Conservation (phyloP, 2,888 invertebrate species). For the Anoncus sp. region DNA sequence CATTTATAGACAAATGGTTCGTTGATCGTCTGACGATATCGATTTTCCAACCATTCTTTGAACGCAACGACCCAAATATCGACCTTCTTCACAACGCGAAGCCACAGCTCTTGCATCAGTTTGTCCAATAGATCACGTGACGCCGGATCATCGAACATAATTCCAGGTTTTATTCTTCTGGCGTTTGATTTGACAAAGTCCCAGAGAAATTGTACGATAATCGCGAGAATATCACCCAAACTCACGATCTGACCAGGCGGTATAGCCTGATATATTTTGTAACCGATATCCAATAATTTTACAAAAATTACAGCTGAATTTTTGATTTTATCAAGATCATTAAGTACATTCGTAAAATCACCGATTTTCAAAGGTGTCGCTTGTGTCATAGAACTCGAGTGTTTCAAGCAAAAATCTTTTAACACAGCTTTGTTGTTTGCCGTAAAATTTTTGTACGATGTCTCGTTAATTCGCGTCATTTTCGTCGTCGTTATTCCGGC, state of each 20-base stretch:
- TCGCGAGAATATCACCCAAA: constrained; percentile 40
- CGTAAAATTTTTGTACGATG: constrained; percentile 30
- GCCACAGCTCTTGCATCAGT: constrained; percentile 24
- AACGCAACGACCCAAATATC: constrained; percentile 53
- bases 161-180: background rate
- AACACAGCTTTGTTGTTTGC: constrained; percentile 26
- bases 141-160: constrained; percentile 24
- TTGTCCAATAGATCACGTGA: constrained; percentile 9
- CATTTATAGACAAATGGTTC: background rate
- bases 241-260: constrained; percentile 5
- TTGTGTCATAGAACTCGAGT: constrained; percentile 34
- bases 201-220: constrained; percentile 57
- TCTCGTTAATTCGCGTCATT: constrained; percentile 14
- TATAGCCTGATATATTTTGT: constrained; percentile 37
- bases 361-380: background rate
- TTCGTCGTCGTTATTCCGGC: too few species aligned
- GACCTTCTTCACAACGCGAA: constrained; percentile 17
- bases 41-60: constrained; percentile 46
- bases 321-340: constrained; percentile 14
- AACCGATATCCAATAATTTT: constrained; percentile 45
- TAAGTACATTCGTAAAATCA: constrained; percentile 42
- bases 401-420: constrained; percentile 49
- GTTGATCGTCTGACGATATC: background rate
- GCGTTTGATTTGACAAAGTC: constrained; percentile 48
- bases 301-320: constrained; percentile 49